Evolutionary conservation across 2,113 vertebrate genomes (phyloP), one percentile per base, ranked within the genome.

Genomic region (Anguilla japonica): DNA sequence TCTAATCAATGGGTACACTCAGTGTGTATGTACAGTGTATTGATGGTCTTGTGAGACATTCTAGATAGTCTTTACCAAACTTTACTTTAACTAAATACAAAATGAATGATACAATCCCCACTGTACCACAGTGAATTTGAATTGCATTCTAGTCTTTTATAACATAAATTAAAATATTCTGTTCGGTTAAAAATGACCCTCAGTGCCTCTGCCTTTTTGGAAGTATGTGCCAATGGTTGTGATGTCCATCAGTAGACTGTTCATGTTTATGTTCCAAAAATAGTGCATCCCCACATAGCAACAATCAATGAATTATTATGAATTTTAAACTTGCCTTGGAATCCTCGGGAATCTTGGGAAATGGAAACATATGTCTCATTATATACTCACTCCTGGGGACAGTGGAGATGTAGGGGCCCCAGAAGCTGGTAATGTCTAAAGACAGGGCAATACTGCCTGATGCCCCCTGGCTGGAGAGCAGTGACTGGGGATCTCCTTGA

Each of bases 241-340:
- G 40, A 46, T 84, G 41, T 78, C n/a, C 1, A 29, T 53, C 41
- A 53, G 79, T 79, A 53, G 41, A 41, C 13, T 34, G 41, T 50
- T 53, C 41, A 43, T 84, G 71, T 75, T 8, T 13, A 78, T 39
- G 34, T 85, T 56, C 84, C 29, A 4, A 22, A 85, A 85, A 53
- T 85, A 85, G 84, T 18, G 22, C 67, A 78, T 53, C 5, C 43
- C 71, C 75, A 41, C 11, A 20, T 39, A 50, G 71, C n/a, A 85
- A 85, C 67, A n/a, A 16, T 53, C 8, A 20, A 26, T 41, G 9
- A 75, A 78, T 63, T 79, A 75, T 85, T 85, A n/a, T n/a, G n/a
- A 14, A 79, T n/a, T 79, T 79, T n/a, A 85, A 79, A 41, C 56
- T 8, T 29, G 43, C 18, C 46, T 29, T 50, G 41, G 29, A 78